These are phyloP conservation scores for Enteromius unitaeniatus DNA, from an alignment of 2,797 vertebrate species.

Conservation along the genomic window DNA sequence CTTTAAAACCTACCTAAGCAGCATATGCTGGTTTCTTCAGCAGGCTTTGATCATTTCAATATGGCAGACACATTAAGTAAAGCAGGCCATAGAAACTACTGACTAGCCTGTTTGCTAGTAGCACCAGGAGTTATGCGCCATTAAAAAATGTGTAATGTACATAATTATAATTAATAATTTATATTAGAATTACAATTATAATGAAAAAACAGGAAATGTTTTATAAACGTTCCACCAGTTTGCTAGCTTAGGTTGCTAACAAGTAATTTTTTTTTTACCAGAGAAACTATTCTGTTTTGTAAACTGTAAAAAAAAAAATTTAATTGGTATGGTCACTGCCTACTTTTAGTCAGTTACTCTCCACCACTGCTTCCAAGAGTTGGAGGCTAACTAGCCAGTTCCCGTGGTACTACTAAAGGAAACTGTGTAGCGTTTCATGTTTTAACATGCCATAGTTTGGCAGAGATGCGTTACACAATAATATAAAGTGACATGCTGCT, in stretches of 20 bases:
- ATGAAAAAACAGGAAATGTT: background rate
- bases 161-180: background rate
- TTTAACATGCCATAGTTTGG: slow-evolving; percentile 19
- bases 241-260: background rate
- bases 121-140: background rate
- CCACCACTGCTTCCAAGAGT: background rate
- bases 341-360: background rate
- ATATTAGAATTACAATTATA: background rate
- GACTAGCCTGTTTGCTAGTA: background rate
- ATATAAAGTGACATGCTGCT: slow-evolving; percentile 49
- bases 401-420: background rate
- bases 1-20: too few species aligned
- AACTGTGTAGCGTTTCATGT: background rate
- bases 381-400: background rate
- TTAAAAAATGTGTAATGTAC: background rate
- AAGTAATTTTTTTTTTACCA: background rate
- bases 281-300: background rate
- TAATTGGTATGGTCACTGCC: background rate
- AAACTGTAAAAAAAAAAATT: background rate
- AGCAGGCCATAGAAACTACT: too few species aligned
- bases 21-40: too few species aligned
- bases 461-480: slow-evolving; percentile 26
- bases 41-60: too few species aligned
- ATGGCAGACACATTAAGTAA: too few species aligned
- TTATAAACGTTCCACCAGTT: background rate